Base-by-base conservation (phyloP, 2,113 vertebrate species). In the Cyanoderma ruficeps region DNA sequence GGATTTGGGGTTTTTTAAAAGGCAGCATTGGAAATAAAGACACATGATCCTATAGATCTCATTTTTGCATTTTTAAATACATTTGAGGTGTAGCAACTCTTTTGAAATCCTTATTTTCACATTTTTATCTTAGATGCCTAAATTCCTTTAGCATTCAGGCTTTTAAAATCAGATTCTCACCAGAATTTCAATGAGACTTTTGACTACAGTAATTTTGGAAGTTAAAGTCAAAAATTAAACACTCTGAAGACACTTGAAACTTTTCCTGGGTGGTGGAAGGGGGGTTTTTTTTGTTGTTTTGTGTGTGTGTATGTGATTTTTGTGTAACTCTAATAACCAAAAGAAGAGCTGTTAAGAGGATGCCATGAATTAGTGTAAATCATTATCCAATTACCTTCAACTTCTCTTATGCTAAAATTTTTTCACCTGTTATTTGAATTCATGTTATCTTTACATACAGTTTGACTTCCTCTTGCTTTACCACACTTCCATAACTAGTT, bases 211-310 rank as follows among this genome's bases (percentile, higher is more conserved):
- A 33, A 39, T 88, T 93, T 59, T 30, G 23, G 33, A 89, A 76
- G 56, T 61, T 39, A 42, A 75, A 64, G 11, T 63, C 25, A 44
- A 57, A 77, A 74, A 52, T 15, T 1, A 78, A 52, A 52, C 33
- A 4, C 9, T 50, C 20, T 64, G 74, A 87, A 63, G 33, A 67
- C 10, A 57, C 30, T 74, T 23, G 21, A 70, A 44, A 20, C 6
- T 68, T 83, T 71, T 64, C 41, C 17, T 18, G 19, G 28, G 2
- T 27, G 9, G 2, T 44, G 7, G 3, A 24, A 2, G 13, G 6
- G 1, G 3, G 10, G 8, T 1, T 8, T 39, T n/a, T 25, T 15
- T 11, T 22, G 17, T n/a, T n/a, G 5, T 31, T 28, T 13, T 53
- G 41, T 31, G 22, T 35, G 42, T 28, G 17, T 55, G 42, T 37